Conservation (phyloP, 1,140 invertebrate genomes). For the Eufriesea mexicana region DNA sequence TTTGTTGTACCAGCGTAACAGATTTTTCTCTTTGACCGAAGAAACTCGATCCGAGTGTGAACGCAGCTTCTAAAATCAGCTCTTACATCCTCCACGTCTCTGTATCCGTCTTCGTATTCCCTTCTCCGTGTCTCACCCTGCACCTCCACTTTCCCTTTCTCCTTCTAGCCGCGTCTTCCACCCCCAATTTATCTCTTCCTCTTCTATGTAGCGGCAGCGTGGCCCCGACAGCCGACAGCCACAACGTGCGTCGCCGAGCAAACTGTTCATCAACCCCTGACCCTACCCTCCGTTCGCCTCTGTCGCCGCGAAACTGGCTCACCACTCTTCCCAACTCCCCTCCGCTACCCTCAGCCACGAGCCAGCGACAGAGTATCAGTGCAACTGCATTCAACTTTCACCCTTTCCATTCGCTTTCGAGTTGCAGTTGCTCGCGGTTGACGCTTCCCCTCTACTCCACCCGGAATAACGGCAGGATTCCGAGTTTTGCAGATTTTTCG, state of each 20-base stretch:
- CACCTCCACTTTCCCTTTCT: slow-evolving; percentile 30
- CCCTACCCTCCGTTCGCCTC: slow-evolving; percentile 7
- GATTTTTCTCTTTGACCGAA: neutral
- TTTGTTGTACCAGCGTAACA: too few species aligned
- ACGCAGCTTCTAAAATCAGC: neutral
- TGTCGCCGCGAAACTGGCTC: slow-evolving; percentile 28
- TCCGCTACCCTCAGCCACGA: slow-evolving; percentile 35
- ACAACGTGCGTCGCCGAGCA: slow-evolving; percentile 69
- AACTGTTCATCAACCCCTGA: slow-evolving; percentile 65
- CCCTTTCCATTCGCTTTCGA: slow-evolving; percentile 37
- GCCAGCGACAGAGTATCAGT: slow-evolving; percentile 42
- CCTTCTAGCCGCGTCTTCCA: slow-evolving; percentile 30
- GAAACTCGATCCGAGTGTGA: neutral
- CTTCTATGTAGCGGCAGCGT: slow-evolving; percentile 54
- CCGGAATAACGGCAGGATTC: too few species aligned
- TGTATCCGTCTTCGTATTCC: neutral
- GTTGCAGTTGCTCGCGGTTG: slow-evolving; percentile 40
- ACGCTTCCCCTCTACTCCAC: neutral
- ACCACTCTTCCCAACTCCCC: slow-evolving; percentile 36
- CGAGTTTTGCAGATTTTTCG: neutral
- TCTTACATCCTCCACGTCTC: neutral
- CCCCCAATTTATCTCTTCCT: slow-evolving; percentile 58
- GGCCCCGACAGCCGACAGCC: slow-evolving; percentile 69
- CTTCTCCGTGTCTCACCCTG: neutral
- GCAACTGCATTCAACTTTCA: slow-evolving; percentile 60